Evolutionary conservation across 2,797 vertebrate species (phyloP).

Genomic region (Lophius americanus): DNA sequence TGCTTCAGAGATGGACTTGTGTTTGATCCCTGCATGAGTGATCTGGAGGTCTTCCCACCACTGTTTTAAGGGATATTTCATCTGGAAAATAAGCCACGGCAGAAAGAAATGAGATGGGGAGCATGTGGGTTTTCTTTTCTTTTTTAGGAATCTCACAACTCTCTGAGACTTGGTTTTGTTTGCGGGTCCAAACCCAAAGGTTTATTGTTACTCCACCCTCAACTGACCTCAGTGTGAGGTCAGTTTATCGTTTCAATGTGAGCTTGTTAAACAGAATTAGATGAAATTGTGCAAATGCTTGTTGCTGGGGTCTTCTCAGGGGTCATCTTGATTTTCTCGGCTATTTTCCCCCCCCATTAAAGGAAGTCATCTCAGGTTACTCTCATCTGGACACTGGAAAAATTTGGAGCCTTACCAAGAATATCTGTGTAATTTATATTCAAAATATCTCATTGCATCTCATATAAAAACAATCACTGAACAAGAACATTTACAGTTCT

Average conservation of each 20-base stretch:
- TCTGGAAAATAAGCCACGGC: constrained; percentile 5
- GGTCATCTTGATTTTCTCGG: too few species aligned
- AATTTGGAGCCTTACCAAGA: too few species aligned
- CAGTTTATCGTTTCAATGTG: neutral
- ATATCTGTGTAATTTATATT: too few species aligned
- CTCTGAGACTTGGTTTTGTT: neutral
- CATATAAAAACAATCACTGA: too few species aligned
- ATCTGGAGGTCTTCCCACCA: constrained; percentile 12
- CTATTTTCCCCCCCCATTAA: too few species aligned
- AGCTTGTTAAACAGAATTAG: neutral
- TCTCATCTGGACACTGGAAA: too few species aligned
- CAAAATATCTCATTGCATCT: too few species aligned
- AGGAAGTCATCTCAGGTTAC: too few species aligned
- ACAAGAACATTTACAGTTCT: too few species aligned
- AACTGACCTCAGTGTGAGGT: neutral
- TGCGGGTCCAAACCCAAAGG: neutral
- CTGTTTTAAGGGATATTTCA: constrained; percentile 19
- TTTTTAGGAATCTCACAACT: neutral
- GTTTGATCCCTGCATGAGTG: constrained; percentile 36
- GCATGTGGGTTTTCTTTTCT: constrained; percentile 1
- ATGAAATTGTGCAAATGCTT: neutral
- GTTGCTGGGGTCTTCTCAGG: neutral
- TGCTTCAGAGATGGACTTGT: constrained; percentile 35
- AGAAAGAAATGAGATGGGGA: neutral
- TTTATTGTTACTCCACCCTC: neutral